phyloP scores from a whole-genome alignment of 2,888 invertebrate species.

The Glaucopsyche alexis region DNA sequence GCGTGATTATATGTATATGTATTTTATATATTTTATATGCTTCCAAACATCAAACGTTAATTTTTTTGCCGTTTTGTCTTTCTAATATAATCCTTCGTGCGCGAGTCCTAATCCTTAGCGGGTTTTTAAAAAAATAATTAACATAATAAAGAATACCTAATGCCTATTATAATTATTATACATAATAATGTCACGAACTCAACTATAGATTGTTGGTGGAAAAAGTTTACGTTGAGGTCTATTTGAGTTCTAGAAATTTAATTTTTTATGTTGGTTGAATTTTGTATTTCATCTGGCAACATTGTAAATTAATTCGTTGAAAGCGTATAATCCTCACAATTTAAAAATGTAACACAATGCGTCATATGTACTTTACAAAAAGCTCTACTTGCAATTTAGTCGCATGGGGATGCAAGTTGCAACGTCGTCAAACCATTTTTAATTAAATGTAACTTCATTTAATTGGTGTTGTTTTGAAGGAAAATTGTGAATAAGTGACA shows the following conservation, averaged over 20 bases:
- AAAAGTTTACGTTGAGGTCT: no score
- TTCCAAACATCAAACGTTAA: no score
- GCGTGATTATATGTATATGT: no score
- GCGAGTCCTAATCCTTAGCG: no score
- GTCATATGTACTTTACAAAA: slow-evolving; percentile 32
- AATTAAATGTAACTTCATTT: slow-evolving; percentile 24
- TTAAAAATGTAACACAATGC: slow-evolving; percentile 31
- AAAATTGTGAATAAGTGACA: slow-evolving; percentile 16
- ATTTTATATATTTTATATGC: no score
- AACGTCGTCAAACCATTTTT: neutral
- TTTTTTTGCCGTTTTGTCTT: no score
- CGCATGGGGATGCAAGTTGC: slow-evolving; percentile 29
- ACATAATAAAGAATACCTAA: no score
- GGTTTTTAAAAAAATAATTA: no score
- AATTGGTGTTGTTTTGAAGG: neutral
- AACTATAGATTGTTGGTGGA: no score
- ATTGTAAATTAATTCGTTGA: slow-evolving; percentile 34
- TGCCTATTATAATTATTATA: no score
- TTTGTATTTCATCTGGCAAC: slow-evolving; percentile 33
- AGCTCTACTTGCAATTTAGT: slow-evolving; percentile 32
- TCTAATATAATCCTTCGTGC: no score
- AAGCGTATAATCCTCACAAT: slow-evolving; percentile 35
- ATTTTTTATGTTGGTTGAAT: neutral
- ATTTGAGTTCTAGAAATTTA: neutral
- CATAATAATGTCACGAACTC: no score